Conservation (phyloP, 2,888 invertebrate species). For the Nebria brevicollis region DNA sequence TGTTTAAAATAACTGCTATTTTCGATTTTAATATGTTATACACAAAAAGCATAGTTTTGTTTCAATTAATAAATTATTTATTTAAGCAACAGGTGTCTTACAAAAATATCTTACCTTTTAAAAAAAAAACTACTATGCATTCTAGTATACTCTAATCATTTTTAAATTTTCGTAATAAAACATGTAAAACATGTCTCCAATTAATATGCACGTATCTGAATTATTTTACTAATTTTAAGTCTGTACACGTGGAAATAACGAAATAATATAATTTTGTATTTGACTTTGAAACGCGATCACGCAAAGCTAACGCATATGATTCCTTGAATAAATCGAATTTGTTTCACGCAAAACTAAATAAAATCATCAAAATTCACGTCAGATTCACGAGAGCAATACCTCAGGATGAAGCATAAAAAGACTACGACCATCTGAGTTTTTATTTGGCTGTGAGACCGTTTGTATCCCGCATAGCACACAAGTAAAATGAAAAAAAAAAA, state of each 20-base stretch:
- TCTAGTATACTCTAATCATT: too few species aligned
- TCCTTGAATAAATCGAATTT: background rate
- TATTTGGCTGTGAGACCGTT: slow-evolving; percentile 7
- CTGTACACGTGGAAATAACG: background rate
- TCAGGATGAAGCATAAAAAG: slow-evolving; percentile 24
- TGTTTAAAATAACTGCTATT: too few species aligned
- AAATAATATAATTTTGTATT: background rate
- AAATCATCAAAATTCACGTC: slow-evolving; percentile 23
- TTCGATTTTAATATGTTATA: too few species aligned
- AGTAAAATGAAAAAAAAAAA: slow-evolving; percentile 4
- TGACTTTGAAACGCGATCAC: background rate
- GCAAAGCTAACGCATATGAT: background rate
- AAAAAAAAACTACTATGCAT: too few species aligned
- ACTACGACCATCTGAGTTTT: slow-evolving; percentile 14
- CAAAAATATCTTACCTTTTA: too few species aligned
- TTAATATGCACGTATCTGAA: too few species aligned
- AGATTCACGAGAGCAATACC: slow-evolving; percentile 19
- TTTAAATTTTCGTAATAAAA: too few species aligned
- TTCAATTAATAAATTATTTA: too few species aligned
- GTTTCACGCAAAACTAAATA: slow-evolving; percentile 18
- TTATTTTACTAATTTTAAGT: too few species aligned
- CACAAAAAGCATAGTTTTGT: too few species aligned
- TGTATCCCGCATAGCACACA: background rate
- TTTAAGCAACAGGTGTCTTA: too few species aligned
- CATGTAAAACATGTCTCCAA: too few species aligned